A percentile compares a stretch with the other conserved stretches of the same genome.
phyloP scores from a whole-genome alignment of 1,140 invertebrate genomes.

The Drosophila simulans region DNA sequence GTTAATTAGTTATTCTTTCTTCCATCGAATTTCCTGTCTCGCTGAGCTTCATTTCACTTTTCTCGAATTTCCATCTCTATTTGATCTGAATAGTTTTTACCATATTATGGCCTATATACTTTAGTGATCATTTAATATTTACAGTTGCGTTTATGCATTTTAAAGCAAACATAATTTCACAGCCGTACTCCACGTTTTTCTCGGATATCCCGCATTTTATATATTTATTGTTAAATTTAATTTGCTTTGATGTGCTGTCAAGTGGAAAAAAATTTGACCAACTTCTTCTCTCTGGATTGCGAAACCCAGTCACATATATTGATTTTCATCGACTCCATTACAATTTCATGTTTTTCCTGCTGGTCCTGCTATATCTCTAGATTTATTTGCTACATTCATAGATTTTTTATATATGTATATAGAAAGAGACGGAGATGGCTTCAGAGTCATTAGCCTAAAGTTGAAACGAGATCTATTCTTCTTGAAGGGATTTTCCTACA shows the following conservation, averaged over 20 bases:
- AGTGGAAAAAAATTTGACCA: constrained; percentile 21
- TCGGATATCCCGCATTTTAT: constrained; percentile 31
- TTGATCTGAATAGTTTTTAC: constrained; percentile 24
- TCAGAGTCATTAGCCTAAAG: constrained; percentile 42
- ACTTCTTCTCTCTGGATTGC: constrained; percentile 1
- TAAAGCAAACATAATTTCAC: constrained; percentile 71
- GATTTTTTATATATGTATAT: constrained; percentile 18
- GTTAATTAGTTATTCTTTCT: constrained; percentile 40
- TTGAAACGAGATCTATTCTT: constrained; percentile 38
- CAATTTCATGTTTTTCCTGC: constrained; percentile 28
- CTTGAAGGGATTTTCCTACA: constrained; percentile 13
- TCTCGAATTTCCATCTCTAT: constrained; percentile 17
- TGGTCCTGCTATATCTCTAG: constrained; percentile 62
- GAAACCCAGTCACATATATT: not conserved
- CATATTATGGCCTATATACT: constrained; percentile 24
- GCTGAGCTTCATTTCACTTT: constrained; percentile 9
- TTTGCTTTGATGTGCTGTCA: constrained; percentile 22
- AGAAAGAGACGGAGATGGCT: constrained; percentile 60
- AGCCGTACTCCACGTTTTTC: constrained; percentile 65
- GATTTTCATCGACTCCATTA: constrained; percentile 23
- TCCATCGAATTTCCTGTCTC: not conserved
- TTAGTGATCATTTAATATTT: constrained; percentile 50
- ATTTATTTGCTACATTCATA: constrained; percentile 17
- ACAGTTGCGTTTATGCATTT: constrained; percentile 64
- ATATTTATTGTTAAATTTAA: constrained; percentile 4